These are phyloP conservation scores for Prionchulus punctatus DNA, from an alignment of 2,888 invertebrate genomes.

Conservation along the genomic window DNA sequence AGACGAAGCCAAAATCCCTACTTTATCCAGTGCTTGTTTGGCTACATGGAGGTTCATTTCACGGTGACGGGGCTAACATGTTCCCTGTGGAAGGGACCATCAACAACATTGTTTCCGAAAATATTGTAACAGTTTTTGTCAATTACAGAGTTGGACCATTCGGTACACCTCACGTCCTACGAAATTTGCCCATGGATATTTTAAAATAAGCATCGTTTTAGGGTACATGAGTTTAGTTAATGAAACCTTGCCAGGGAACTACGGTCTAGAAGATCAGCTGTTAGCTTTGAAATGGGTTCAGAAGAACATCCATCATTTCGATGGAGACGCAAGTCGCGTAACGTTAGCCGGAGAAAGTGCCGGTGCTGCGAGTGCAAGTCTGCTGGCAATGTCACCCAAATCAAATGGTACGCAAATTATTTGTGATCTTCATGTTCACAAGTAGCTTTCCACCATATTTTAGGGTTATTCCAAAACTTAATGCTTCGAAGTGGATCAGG, in stretches of 20 bases:
- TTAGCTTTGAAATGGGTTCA: constrained; percentile 31
- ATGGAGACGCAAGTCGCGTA: constrained; percentile 30
- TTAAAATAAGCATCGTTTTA: too few species aligned
- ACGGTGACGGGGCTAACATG: constrained; percentile 34
- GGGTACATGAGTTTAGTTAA: constrained; percentile 32
- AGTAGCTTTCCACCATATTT: too few species aligned
- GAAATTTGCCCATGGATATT: too few species aligned
- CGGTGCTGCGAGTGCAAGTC: constrained; percentile 32
- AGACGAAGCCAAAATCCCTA: too few species aligned
- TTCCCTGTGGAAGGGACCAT: constrained; percentile 21
- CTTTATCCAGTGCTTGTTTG: constrained; percentile 37
- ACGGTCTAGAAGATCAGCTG: constrained; percentile 33
- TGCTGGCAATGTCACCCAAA: constrained; percentile 19
- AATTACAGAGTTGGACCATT: constrained; percentile 42
- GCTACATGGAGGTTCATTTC: constrained; percentile 38
- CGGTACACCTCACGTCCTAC: constrained; percentile 27
- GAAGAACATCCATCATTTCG: constrained; percentile 29
- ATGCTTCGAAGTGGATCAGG: constrained; percentile 13
- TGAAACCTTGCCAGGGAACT: constrained; percentile 30
- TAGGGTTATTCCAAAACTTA: constrained; percentile 14
- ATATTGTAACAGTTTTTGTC: constrained; percentile 40
- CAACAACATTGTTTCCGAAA: constrained; percentile 20
- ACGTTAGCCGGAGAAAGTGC: constrained; percentile 35
- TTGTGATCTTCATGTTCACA: too few species aligned
- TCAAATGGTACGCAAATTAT: constrained; percentile 8